Percentiles rank a stretch among this genome's conserved stretches.
phyloP scores from a whole-genome alignment of 2,113 vertebrate species.

The Cepphus grylle region DNA sequence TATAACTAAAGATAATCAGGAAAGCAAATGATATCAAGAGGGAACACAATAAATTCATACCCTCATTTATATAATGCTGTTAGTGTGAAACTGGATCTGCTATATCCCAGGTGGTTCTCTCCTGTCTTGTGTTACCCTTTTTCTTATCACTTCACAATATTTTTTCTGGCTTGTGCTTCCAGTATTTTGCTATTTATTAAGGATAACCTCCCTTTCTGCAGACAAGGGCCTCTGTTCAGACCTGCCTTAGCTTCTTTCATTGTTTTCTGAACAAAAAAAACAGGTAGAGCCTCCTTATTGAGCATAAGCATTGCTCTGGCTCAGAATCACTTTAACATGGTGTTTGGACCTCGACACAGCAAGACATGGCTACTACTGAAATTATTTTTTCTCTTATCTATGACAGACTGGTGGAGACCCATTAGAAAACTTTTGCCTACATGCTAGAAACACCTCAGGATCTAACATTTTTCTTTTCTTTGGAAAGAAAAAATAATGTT shows the following conservation, averaged over 20 bases:
- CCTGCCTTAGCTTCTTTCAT: neutral
- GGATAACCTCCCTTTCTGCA: neutral
- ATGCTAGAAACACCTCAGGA: neutral
- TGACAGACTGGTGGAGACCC: neutral
- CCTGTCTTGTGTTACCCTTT: neutral
- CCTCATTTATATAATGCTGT: neutral
- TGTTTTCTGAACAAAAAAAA: neutral
- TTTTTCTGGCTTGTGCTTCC: neutral
- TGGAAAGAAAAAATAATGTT: neutral
- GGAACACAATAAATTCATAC: neutral
- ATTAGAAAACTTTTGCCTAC: neutral
- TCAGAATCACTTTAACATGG: neutral
- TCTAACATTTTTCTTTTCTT: neutral
- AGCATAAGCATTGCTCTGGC: neutral
- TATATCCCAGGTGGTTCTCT: neutral
- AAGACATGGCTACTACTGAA: neutral
- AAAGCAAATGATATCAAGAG: neutral
- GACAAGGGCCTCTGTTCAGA: neutral
- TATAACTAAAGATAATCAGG: neutral
- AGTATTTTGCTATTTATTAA: neutral
- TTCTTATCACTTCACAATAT: neutral
- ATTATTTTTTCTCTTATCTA: neutral
- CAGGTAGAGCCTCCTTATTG: neutral
- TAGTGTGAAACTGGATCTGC: neutral
- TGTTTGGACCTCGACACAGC: neutral